These are phyloP conservation scores for Prenolepis imparis DNA, from an alignment of 2,888 invertebrate genomes.

Conservation along the genomic window DNA sequence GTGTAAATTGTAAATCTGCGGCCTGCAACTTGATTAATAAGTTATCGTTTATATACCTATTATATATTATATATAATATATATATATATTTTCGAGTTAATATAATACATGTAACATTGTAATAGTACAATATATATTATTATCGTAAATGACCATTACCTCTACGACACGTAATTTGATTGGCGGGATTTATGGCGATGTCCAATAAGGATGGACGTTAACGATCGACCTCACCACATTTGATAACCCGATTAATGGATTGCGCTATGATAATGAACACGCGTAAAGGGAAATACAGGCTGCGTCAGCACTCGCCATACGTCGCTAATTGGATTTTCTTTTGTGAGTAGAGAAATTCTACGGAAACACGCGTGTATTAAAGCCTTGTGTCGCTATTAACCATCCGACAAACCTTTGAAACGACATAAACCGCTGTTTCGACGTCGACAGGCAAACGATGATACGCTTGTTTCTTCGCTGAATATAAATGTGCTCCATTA, in stretches of 20 bases:
- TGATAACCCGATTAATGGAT: conserved; percentile 62
- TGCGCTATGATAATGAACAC: conserved; percentile 29
- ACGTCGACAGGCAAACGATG: conserved; percentile 11
- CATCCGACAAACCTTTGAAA: conserved; percentile 31
- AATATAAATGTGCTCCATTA: conserved; percentile 57
- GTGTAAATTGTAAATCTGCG: conserved; percentile 27
- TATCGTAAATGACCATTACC: conserved; percentile 51
- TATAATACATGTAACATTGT: conserved; percentile 46
- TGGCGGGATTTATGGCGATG: conserved; percentile 43
- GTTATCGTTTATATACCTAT: conserved; percentile 32
- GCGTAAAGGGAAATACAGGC: conserved; percentile 31
- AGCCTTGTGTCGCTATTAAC: conserved; percentile 7
- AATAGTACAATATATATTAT: conserved; percentile 31
- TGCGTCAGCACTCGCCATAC: conserved; percentile 16
- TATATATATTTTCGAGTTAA: conserved; percentile 26
- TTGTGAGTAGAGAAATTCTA: conserved; percentile 52
- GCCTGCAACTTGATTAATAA: conserved; percentile 38
- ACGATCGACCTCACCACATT: conserved; percentile 54
- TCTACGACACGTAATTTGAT: conserved; percentile 52
- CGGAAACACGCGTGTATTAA: conserved; percentile 20
- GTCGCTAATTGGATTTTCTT: conserved; percentile 67
- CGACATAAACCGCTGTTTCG: conserved; percentile 10
- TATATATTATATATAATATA: background rate
- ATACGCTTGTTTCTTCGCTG: conserved; percentile 30
- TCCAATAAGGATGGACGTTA: conserved; percentile 48